These are phyloP conservation scores for Cyprinella venusta DNA, from an alignment of 2,797 vertebrate species.

Conservation along the genomic window DNA sequence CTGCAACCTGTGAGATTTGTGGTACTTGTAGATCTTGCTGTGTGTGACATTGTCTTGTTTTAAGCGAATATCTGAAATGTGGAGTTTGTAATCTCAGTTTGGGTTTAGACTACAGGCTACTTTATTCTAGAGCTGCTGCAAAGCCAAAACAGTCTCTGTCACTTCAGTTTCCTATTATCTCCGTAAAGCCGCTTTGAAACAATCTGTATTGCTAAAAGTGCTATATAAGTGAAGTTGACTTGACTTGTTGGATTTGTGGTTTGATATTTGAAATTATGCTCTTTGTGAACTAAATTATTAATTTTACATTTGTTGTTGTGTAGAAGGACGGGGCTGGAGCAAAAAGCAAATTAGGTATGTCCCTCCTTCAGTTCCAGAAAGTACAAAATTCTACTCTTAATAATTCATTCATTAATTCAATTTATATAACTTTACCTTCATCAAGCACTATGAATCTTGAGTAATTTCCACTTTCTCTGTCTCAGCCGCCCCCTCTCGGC, in stretches of 20 bases:
- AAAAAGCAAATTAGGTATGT: conserved; percentile 88
- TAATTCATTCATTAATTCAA: neutral
- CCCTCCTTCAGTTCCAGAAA: conserved; percentile 40
- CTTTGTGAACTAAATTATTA: neutral
- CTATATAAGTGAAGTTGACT: too few species aligned
- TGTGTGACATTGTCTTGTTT: neutral
- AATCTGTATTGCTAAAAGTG: too few species aligned
- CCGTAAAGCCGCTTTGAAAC: too few species aligned
- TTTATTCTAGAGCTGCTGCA: too few species aligned
- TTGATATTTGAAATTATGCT: neutral
- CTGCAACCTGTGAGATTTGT: neutral
- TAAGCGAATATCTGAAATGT: neutral
- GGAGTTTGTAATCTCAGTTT: neutral
- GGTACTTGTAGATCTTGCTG: neutral
- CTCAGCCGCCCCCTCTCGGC: conserved; percentile 85
- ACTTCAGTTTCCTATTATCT: too few species aligned
- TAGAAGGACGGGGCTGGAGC: conserved; percentile 86
- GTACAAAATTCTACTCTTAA: neutral
- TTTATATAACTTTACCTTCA: neutral
- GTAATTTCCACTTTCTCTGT: conserved; percentile 72
- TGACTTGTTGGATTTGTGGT: neutral
- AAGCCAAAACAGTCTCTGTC: too few species aligned
- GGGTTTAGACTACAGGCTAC: neutral
- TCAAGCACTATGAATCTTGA: conserved; percentile 61
- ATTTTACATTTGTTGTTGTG: conserved; percentile 64